Evolutionary conservation across 1,140 invertebrate genomes (phyloP).

Genomic region (Trialeurodes vaporariorum): DNA sequence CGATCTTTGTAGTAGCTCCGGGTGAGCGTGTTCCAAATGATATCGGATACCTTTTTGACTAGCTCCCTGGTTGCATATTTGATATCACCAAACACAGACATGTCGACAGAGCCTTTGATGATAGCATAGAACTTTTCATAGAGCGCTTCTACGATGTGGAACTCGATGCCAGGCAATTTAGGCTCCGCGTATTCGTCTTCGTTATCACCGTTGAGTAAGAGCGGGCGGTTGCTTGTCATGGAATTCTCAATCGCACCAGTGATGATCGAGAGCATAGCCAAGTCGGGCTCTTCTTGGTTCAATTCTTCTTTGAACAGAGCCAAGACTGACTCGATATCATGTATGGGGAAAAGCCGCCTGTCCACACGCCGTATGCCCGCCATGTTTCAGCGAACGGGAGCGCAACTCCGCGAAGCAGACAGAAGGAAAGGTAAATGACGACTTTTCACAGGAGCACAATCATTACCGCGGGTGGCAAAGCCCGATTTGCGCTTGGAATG

Average conservation of each 20-base stretch:
- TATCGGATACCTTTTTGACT: slow-evolving; percentile 87
- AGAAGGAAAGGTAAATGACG: too few species aligned
- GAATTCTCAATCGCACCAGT: slow-evolving; percentile 84
- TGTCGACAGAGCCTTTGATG: slow-evolving; percentile 63
- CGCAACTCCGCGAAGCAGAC: too few species aligned
- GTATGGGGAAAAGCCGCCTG: slow-evolving; percentile 80
- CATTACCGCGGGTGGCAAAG: too few species aligned
- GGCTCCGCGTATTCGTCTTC: slow-evolving; percentile 38
- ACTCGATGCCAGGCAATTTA: slow-evolving; percentile 49
- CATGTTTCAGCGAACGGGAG: too few species aligned
- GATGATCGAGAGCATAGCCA: slow-evolving; percentile 82
- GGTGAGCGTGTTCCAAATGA: slow-evolving; percentile 87
- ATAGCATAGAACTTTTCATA: slow-evolving; percentile 70
- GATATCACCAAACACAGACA: slow-evolving; percentile 39
- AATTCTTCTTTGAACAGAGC: slow-evolving; percentile 69
- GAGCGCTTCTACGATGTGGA: slow-evolving; percentile 55
- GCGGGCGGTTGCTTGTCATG: slow-evolving; percentile 59
- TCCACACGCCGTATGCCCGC: slow-evolving; percentile 90
- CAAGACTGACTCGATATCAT: slow-evolving; percentile 60
- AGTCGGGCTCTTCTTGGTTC: slow-evolving; percentile 68
- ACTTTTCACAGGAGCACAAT: too few species aligned
- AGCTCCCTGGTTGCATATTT: slow-evolving; percentile 68
- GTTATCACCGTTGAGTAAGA: slow-evolving; percentile 29
- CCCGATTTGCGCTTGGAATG: too few species aligned
- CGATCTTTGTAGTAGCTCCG: slow-evolving; percentile 90